Evolutionary conservation across 2,888 invertebrate genomes (phyloP), one percentile per base, ranked within the genome.

Genomic region (Drosophila recens): DNA sequence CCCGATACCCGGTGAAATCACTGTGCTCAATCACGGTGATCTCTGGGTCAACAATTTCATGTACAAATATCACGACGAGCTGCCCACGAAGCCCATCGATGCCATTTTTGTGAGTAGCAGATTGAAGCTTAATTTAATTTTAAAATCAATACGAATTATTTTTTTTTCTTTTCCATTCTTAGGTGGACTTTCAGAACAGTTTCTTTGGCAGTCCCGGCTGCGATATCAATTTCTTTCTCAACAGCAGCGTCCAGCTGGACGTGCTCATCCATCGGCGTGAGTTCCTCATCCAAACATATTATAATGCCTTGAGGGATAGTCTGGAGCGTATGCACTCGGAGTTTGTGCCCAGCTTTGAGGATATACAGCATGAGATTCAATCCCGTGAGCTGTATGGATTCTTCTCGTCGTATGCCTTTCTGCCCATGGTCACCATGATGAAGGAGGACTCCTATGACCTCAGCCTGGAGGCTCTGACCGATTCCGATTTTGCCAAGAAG

Each of bases 1-100:
- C 3, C 72, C 85, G 0, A 70, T 67, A 13, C 71, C 84, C 0
- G 89, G 87, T 3, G 91, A 92, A 65, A 91, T 94, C 54, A 93
- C 93, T 30, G 94, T 94, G n/a, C 86, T 94, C 42, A 94, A 93
- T 80, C 94, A 94, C 79, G 94, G 94, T 11, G 94, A 94, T 77
- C 90, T 94, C 2, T 94, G 94, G 94, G 91, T 93, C n/a, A 94
- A 94, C 67, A 94, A 94, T 79, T 93, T 94, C 79, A 92, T 94
- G 92, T 94, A 94, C 83, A 93, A 93, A 76, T 93, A 94, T 74
- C 79, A 92, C 62, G 79, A 82, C 3, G 72, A 89, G 27, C 80
- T 90, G 62, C 91, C 91, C 65, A 75, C 80, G 4, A 77, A 77
- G 42, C 91, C 94, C 8, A 88, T 91, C 52, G 93, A 94, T 80